Evolutionary conservation across 1,140 invertebrate species (phyloP), one percentile per base, ranked within the genome.

Genomic region (Drosophila ambigua): DNA sequence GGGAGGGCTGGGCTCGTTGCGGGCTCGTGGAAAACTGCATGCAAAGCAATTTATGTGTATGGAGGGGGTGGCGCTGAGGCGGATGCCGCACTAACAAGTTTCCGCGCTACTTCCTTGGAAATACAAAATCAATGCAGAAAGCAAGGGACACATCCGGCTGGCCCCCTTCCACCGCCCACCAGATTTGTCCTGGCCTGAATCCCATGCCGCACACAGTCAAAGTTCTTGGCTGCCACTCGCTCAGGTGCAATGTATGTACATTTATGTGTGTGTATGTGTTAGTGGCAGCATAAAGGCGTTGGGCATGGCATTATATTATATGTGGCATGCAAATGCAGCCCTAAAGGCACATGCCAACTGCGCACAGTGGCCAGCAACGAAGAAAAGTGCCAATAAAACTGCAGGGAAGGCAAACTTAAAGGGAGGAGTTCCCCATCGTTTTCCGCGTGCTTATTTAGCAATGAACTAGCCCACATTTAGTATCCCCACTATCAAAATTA

Each of bases 41-140:
- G 83, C 83, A 88, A 88, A 88, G 83, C 79, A 76, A 87, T 79
- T 88, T 88, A 71, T 77, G 49, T 55, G 74, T 43, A 23, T 23
- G 20, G 49, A 26, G 48, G 8, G 61, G 54, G 26, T 11, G 16
- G 44, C 28, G 39, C 41, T 39, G 41, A 26, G 43, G 44, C 74
- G 52, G 58, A 51, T 39, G 61, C 50, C 46, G 49, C 43, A 58
- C 83, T 88, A 88, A 88, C 83, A 88, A 88, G 83, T 71, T 88
- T 88, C 83, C 83, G 83, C 83, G 79, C 68, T 55, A 79, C 83
- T 88, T 88, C 84, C 79, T 77, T 88, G 83, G 79, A 88, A 88
- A 83, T 88, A 67, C 68, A 67, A 88, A 89, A 88, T 88, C 83
- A 88, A 88, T 88, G 83, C 83, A 69, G 61, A 61, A 72, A 72